phyloP scores from a whole-genome alignment of 2,888 invertebrate species.

The Microdon myrmicae region DNA sequence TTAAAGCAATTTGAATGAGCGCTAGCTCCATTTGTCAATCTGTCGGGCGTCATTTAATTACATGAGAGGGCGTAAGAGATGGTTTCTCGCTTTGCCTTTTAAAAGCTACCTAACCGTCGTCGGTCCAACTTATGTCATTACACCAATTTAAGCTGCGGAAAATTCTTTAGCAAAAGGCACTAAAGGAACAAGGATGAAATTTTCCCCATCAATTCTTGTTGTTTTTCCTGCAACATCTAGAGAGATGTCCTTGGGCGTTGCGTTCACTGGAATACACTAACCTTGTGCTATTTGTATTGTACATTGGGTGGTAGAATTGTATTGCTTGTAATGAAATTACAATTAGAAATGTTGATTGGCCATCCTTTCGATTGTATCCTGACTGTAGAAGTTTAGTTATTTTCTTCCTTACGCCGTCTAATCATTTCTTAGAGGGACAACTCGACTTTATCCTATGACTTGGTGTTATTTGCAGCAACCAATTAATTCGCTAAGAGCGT shows the following conservation, averaged over 20 bases:
- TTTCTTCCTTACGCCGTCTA: neutral
- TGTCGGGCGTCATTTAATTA: constrained; percentile 17
- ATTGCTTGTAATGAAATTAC: constrained; percentile 26
- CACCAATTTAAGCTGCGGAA: constrained; percentile 28
- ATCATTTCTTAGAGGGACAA: too few relatives aligned
- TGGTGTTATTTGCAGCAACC: constrained; percentile 35
- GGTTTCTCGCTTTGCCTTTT: neutral
- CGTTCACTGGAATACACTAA: constrained; percentile 27
- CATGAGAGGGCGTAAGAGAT: neutral
- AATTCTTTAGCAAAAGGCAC: constrained; percentile 18
- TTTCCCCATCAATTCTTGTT: constrained; percentile 9
- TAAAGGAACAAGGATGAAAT: constrained; percentile 27
- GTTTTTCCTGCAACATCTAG: constrained; percentile 2
- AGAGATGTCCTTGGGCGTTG: constrained; percentile 5
- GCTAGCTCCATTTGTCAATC: neutral
- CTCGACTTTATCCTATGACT: constrained; percentile 9
- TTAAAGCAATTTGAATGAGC: neutral
- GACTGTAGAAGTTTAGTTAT: neutral
- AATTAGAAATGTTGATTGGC: constrained; percentile 37
- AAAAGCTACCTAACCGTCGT: constrained; percentile 1
- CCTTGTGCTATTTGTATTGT: too few relatives aligned
- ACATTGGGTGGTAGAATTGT: constrained; percentile 9
- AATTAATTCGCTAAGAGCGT: constrained; percentile 42
- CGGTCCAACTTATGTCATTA: constrained; percentile 4
- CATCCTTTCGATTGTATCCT: neutral